Evolutionary conservation across 2,797 vertebrate species (phyloP), one percentile per base, ranked within the genome.

Genomic region (Dryobates pubescens): DNA sequence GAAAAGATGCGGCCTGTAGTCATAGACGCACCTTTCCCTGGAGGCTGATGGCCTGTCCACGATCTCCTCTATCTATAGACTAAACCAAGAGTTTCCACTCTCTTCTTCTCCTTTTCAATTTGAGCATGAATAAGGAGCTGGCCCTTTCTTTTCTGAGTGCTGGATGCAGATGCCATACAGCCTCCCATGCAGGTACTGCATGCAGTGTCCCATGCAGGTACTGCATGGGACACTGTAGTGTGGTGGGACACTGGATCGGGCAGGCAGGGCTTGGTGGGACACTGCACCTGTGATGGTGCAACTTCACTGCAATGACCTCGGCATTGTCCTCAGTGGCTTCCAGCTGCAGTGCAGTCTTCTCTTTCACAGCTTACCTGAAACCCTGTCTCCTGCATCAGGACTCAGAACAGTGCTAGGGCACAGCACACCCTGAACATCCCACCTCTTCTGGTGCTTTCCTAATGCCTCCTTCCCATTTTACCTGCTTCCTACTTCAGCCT

Each of bases 271-370:
- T 80, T 68, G 54, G 38, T 34, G 77, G 78, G 74, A 90, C 71
- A 15, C 34, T 27, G 62, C 10, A 7, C 19, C 34, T 64, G 56
- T 6, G 3, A 14, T 49, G 43, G 32, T 79, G 58, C 75, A 2
- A 6, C 83, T 83, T 70, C 73, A 41, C 57, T 73, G 77, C 62
- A 58, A 3, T 0, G 6, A 62, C 61, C 71, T 78, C 30, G 12
- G 57, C 19, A 54, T 10, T 74, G 78, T 61, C 41, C 62, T 82
- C 29, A 38, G 49, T 70, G 73, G 61, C 68, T 88, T 84, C 45
- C 79, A 82, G 69, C 92, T 93, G 90, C 91, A 82, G 61, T 93
- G 91, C 91, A 65, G 71, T 63, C 9, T 43, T 70, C 34, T 29
- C n/a, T 64, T 68, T 49, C 54, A 32, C 71, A 45, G 57, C 47